These are phyloP conservation scores for Urocynchramus pylzowi DNA, from an alignment of 2,113 vertebrate genomes.

Conservation along the genomic window DNA sequence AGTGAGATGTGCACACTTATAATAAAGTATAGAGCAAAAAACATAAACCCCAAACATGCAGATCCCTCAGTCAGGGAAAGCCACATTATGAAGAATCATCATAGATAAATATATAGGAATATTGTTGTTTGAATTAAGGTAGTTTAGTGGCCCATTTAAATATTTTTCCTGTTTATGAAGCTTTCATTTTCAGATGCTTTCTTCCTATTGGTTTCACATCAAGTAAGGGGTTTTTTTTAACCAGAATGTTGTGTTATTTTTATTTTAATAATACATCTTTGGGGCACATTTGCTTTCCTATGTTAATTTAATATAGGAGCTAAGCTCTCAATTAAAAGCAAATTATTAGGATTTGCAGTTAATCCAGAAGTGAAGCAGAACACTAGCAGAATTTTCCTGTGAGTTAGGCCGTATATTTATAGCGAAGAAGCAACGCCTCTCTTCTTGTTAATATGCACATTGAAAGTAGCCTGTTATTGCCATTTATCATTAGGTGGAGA, in stretches of 20 bases:
- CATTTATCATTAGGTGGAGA: slow-evolving; percentile 16
- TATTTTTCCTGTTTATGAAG: not conserved
- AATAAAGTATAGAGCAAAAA: not conserved
- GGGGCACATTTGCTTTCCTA: slow-evolving; percentile 36
- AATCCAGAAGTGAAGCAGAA: slow-evolving; percentile 49
- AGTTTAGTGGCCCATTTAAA: not conserved
- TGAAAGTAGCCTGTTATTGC: slow-evolving; percentile 33
- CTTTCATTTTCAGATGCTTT: not conserved
- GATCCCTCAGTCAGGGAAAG: not conserved
- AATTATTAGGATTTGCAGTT: slow-evolving; percentile 64
- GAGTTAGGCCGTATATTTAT: not conserved
- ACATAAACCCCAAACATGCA: not conserved
- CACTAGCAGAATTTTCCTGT: slow-evolving; percentile 28
- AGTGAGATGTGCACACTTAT: not conserved
- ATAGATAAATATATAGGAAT: not conserved
- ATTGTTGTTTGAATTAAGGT: not conserved
- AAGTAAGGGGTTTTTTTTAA: not conserved
- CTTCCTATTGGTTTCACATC: not conserved
- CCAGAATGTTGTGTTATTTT: not conserved
- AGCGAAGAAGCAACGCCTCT: not conserved
- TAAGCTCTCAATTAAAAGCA: slow-evolving; percentile 71
- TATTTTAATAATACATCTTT: slow-evolving; percentile 31
- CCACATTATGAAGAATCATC: not conserved
- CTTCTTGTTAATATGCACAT: not conserved
- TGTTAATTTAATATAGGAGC: slow-evolving; percentile 50